phyloP scores from a whole-genome alignment of 2,888 invertebrate species.

The Eristalis pertinax region DNA sequence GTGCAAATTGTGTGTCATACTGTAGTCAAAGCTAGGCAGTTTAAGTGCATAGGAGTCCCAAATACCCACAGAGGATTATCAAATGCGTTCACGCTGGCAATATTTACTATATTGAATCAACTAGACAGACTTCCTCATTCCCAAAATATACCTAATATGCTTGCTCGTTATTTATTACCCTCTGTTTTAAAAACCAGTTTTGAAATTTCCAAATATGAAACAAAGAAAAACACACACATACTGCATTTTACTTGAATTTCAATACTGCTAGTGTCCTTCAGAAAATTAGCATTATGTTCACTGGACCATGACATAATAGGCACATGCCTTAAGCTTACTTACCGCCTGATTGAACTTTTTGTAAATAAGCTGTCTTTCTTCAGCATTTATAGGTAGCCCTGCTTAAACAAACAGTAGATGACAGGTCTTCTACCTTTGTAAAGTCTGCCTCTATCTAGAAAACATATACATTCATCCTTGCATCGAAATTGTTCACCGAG shows the following conservation, averaged over 20 bases:
- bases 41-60: too few species aligned
- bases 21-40: too few species aligned
- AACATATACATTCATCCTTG: neutral
- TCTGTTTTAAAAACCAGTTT: too few species aligned
- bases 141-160: too few species aligned
- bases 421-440: neutral
- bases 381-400: neutral
- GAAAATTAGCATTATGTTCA: neutral
- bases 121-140: too few species aligned
- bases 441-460: neutral
- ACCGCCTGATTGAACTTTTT: conserved; percentile 73
- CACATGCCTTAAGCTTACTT: conserved; percentile 13
- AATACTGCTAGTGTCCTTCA: neutral
- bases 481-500: neutral
- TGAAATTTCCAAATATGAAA: too few species aligned
- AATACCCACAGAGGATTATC: too few species aligned
- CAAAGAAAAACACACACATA: too few species aligned
- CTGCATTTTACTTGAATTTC: neutral
- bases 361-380: neutral
- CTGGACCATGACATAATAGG: conserved; percentile 58
- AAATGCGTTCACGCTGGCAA: too few species aligned
- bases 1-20: too few species aligned
- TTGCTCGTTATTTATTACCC: too few species aligned
- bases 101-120: too few species aligned
- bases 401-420: neutral